These are phyloP conservation scores for Tachysurus vachellii DNA, from an alignment of 2,113 vertebrate genomes.

Conservation along the genomic window DNA sequence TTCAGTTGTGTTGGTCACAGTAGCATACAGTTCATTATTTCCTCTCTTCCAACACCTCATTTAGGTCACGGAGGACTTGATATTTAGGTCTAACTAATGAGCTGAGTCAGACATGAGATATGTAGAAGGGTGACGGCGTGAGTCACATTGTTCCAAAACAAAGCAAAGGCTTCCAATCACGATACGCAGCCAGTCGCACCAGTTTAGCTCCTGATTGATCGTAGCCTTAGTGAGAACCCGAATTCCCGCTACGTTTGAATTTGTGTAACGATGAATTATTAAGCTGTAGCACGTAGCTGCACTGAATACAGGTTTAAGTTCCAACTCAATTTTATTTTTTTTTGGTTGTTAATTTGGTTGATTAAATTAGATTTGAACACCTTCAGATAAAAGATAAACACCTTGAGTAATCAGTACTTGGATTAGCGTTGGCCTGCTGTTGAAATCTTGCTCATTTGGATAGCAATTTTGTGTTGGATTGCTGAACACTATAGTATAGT, in stretches of 20 bases:
- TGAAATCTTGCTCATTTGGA: background rate
- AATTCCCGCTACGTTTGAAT: background rate
- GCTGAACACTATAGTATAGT: no score
- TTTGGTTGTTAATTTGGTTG: background rate
- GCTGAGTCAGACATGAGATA: conserved; percentile 18
- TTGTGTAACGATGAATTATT: background rate
- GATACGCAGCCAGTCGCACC: background rate
- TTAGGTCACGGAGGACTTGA: conserved; percentile 15
- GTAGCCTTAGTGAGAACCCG: background rate
- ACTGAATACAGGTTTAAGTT: background rate
- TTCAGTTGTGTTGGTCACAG: background rate
- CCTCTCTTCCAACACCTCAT: conserved; percentile 13
- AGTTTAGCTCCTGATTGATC: background rate
- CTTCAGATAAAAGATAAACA: background rate
- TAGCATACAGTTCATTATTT: background rate
- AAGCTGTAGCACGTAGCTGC: background rate
- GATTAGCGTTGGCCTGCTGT: background rate
- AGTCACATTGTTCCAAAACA: conserved; percentile 15
- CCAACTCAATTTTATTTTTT: background rate
- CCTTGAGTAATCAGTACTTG: background rate
- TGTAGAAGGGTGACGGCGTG: background rate
- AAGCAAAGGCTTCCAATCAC: background rate
- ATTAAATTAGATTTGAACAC: background rate
- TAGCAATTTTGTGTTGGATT: background rate
- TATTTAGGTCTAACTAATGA: conserved; percentile 16